Percentiles rank a stretch among this genome's conserved stretches.
Conservation (phyloP, 2,888 invertebrate genomes). For the Sepioteuthis lessoniana region DNA sequence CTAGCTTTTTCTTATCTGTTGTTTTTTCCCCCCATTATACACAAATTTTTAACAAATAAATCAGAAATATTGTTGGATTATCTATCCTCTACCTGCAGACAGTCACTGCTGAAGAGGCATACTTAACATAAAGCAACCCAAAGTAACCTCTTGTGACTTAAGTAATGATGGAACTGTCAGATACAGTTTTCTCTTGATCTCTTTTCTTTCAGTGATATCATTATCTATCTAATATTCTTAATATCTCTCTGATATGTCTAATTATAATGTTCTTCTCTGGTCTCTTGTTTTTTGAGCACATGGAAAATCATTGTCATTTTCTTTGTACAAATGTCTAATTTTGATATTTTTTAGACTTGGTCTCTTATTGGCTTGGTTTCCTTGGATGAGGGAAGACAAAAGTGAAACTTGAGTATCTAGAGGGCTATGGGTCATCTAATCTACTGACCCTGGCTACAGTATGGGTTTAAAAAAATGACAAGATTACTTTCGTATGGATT, state of each 20-base stretch:
- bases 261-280: too few species aligned
- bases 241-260: too few species aligned
- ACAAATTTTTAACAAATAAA: neutral
- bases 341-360: neutral
- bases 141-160: neutral
- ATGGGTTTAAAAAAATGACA: neutral
- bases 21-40: neutral
- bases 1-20: neutral
- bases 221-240: neutral
- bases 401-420: neutral
- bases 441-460: neutral
- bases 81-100: neutral
- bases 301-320: neutral
- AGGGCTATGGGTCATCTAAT: neutral
- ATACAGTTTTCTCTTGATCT: neutral
- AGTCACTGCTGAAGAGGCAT: neutral
- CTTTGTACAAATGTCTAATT: neutral
- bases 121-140: neutral
- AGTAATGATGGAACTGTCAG: neutral
- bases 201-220: neutral
- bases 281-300: neutral
- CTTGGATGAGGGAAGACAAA: neutral
- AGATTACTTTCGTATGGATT: too few species aligned
- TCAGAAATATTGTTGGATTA: neutral
- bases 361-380: neutral